Conservation (phyloP, 2,113 vertebrate genomes). For the Lota lota region DNA sequence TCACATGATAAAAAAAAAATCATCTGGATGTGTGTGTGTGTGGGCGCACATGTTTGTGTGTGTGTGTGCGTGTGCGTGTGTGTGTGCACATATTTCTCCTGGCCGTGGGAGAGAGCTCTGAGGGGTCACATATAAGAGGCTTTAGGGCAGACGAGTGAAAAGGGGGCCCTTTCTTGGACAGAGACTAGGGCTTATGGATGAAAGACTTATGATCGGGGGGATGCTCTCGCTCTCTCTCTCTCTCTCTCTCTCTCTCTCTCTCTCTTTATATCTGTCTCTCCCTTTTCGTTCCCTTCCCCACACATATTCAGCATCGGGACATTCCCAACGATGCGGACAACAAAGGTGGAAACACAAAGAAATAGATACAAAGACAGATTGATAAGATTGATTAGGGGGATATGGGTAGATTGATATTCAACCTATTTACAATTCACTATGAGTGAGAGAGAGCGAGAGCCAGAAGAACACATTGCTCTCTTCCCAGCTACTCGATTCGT, state of each 20-base stretch:
- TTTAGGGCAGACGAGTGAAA: constrained; percentile 70
- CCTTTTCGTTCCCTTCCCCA: constrained; percentile 35
- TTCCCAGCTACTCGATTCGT: constrained; percentile 65
- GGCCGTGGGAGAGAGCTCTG: constrained; percentile 60
- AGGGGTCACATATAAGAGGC: constrained; percentile 71
- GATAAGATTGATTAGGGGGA: constrained; percentile 37
- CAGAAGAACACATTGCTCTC: constrained; percentile 37
- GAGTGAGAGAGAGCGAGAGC: constrained; percentile 24
- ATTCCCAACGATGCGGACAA: constrained; percentile 32
- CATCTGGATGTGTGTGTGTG: constrained; percentile 16
- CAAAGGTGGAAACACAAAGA: constrained; percentile 25
- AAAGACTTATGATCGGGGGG: constrained; percentile 64
- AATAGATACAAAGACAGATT: constrained; percentile 15
- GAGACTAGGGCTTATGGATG: constrained; percentile 66
- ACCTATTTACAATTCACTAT: constrained; percentile 56
- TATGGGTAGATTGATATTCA: constrained; percentile 45
- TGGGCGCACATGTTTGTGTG: constrained; percentile 14
- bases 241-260: constrained; percentile 47
- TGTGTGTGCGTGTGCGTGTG: constrained; percentile 14
- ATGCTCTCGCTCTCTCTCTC: constrained; percentile 51
- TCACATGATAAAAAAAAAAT: constrained; percentile 7
- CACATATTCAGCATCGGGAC: constrained; percentile 38
- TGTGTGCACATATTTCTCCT: constrained; percentile 32
- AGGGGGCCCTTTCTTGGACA: constrained; percentile 73
- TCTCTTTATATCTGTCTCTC: constrained; percentile 50